Evolutionary conservation across 2,888 invertebrate species (phyloP).

Genomic region (Poecilobothrus nobilitatus): DNA sequence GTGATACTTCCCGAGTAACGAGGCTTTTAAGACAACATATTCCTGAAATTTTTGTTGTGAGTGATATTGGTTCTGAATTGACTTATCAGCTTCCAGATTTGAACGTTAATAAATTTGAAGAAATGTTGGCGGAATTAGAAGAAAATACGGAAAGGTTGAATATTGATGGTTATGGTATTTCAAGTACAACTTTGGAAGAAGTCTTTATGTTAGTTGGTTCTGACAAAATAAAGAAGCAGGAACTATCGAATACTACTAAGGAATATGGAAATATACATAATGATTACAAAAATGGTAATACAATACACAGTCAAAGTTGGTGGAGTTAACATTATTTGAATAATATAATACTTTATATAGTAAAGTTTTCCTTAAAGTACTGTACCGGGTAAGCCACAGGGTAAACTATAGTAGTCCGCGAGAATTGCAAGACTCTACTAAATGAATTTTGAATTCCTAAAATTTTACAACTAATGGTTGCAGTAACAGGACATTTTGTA

Average conservation of each 20-base stretch:
- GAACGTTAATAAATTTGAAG: constrained; percentile 54
- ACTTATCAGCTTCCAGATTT: constrained; percentile 60
- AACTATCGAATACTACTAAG: not conserved
- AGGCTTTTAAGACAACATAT: constrained; percentile 54
- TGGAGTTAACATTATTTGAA: no score
- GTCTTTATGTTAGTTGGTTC: constrained; percentile 70
- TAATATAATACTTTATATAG: no score
- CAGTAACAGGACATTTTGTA: no score
- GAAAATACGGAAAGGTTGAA: constrained; percentile 49
- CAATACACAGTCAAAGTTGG: no score
- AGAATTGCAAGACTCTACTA: no score
- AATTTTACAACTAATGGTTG: no score
- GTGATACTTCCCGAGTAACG: constrained; percentile 49
- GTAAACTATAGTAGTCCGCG: no score
- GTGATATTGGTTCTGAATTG: constrained; percentile 68
- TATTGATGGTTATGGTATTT: constrained; percentile 71
- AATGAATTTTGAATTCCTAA: no score
- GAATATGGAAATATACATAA: constrained; percentile 10
- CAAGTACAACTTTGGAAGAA: constrained; percentile 81
- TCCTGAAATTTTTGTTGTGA: constrained; percentile 55
- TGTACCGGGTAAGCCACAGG: no score
- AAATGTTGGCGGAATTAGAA: constrained; percentile 62
- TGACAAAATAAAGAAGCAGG: constrained; percentile 33
- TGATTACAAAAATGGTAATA: not conserved
- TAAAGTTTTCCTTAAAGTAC: no score